Percentiles rank a stretch among this genome's conserved stretches.
phyloP scores from a whole-genome alignment of 2,113 vertebrate species.

The Cnemophilus loriae region DNA sequence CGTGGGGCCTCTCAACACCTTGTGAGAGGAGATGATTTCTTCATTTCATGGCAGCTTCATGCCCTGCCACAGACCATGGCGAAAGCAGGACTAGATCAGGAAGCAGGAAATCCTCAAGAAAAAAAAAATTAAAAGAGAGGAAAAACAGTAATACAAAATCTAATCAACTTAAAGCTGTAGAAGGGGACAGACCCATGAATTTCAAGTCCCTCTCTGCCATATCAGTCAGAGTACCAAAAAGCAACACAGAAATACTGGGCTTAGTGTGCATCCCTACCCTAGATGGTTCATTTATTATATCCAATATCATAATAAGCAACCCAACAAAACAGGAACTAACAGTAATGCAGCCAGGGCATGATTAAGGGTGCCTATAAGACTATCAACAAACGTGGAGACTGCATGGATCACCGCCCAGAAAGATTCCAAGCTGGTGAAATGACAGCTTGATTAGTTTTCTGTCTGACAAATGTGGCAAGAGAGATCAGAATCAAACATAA shows the following conservation, averaged over 20 bases:
- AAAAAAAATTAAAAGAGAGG: not conserved
- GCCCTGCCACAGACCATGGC: not conserved
- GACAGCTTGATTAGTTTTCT: constrained; percentile 56
- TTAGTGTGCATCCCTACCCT: not conserved
- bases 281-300: not conserved
- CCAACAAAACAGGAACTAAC: not conserved
- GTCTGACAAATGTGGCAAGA: not conserved
- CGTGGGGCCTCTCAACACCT: too few species aligned
- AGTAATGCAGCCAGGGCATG: constrained; percentile 4
- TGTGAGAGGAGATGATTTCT: not conserved
- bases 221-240: not conserved
- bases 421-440: constrained; percentile 22
- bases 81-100: not conserved
- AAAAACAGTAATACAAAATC: not conserved
- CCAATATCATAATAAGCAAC: not conserved
- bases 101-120: not conserved
- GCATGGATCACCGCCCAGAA: constrained; percentile 34
- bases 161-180: not conserved
- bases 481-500: constrained; percentile 48
- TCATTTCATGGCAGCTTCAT: not conserved
- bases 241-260: not conserved
- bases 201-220: not conserved
- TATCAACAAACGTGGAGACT: not conserved
- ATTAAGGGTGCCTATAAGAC: constrained; percentile 18
- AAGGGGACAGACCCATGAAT: not conserved